phyloP scores from a whole-genome alignment of 1,140 invertebrate genomes.

The Drosophila bipectinata region DNA sequence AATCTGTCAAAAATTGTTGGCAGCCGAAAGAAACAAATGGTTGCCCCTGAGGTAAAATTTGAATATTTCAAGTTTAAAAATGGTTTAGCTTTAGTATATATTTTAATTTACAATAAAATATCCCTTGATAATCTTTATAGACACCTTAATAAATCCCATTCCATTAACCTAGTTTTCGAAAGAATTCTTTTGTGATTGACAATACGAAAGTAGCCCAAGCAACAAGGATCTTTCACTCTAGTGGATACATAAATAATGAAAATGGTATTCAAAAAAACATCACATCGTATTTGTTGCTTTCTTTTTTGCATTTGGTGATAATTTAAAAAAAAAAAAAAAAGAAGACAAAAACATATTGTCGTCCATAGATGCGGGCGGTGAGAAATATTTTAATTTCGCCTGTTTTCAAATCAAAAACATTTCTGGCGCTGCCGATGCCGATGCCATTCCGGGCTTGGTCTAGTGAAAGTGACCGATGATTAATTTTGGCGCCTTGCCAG shows the following conservation, averaged over 20 bases:
- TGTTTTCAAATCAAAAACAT: constrained; percentile 55
- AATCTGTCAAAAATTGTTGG: constrained; percentile 48
- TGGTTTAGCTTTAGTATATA: background rate
- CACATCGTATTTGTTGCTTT: constrained; percentile 44
- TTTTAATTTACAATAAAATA: constrained; percentile 7
- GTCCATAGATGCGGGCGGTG: constrained; percentile 35
- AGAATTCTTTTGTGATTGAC: constrained; percentile 51
- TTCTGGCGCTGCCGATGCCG: constrained; percentile 16
- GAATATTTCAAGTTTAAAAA: background rate
- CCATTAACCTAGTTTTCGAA: constrained; percentile 65
- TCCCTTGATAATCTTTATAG: background rate
- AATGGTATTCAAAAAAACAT: constrained; percentile 37
- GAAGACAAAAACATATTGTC: constrained; percentile 50
- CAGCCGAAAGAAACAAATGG: constrained; percentile 16
- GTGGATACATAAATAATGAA: constrained; percentile 54
- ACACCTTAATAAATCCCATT: background rate
- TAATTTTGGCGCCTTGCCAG: constrained; percentile 72
- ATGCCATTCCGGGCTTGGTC: constrained; percentile 46
- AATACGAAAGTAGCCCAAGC: constrained; percentile 19
- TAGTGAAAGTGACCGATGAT: constrained; percentile 81
- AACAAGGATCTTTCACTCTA: constrained; percentile 7
- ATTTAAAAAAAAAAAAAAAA: constrained; percentile 33
- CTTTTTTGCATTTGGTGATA: constrained; percentile 49
- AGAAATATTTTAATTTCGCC: constrained; percentile 65
- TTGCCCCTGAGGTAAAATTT: constrained; percentile 9